phyloP scores from a whole-genome alignment of 2,888 invertebrate genomes.

The Troides oblongomaculatus region DNA sequence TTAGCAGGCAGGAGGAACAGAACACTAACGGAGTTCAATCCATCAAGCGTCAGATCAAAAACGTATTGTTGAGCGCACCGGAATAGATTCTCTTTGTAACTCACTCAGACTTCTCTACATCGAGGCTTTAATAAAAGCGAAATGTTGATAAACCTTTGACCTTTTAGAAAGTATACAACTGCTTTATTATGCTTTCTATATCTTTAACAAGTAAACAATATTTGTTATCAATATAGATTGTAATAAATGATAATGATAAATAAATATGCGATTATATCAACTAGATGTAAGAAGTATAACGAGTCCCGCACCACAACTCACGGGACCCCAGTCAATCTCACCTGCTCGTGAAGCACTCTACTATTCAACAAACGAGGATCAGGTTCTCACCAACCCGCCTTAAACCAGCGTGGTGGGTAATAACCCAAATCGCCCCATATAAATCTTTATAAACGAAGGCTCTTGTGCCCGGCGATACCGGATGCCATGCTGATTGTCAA shows the following conservation, averaged over 20 bases:
- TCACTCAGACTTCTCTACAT: slow-evolving; percentile 36
- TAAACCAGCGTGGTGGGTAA: too few species aligned
- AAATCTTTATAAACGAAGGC: too few species aligned
- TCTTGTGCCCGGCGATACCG: too few species aligned
- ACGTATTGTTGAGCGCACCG: slow-evolving; percentile 39
- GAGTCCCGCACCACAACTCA: too few species aligned
- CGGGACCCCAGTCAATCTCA: too few species aligned
- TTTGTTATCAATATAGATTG: not conserved
- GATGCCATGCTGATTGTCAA: too few species aligned
- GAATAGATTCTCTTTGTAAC: slow-evolving; percentile 51
- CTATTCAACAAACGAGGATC: too few species aligned
- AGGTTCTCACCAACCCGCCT: too few species aligned
- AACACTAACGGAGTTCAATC: slow-evolving; percentile 48
- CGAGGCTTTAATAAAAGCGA: slow-evolving; percentile 21
- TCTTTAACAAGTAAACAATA: not conserved
- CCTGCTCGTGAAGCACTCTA: too few species aligned
- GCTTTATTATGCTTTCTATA: not conserved
- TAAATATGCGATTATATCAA: too few species aligned
- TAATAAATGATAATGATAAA: not conserved
- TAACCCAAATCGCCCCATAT: too few species aligned
- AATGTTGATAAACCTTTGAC: slow-evolving; percentile 19
- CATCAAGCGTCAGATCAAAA: slow-evolving; percentile 56
- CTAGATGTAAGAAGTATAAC: too few species aligned
- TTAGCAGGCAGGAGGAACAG: slow-evolving; percentile 39
- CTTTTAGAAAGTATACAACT: slow-evolving; percentile 12